Evolutionary conservation across 2,113 vertebrate genomes (phyloP), one percentile per base, ranked within the genome.

Genomic region (Megaleporinus macrocephalus): DNA sequence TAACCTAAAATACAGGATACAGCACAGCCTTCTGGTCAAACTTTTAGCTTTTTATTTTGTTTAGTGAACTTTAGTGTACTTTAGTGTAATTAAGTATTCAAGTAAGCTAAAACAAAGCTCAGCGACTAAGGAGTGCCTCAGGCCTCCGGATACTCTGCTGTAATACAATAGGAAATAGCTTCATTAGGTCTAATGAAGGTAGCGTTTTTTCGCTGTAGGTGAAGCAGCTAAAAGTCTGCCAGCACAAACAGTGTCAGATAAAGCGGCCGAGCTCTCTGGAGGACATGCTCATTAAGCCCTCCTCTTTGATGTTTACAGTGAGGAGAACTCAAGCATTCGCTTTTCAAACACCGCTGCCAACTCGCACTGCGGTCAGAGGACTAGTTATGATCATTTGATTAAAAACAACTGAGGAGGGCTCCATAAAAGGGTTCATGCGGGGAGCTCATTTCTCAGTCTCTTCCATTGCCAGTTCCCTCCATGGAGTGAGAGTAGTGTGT

Each of bases 121-220:
- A 41, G 24, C 22, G 65, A 41, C 33, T 20, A n/a, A 61, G 24
- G 10, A 24, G 18, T 22, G 18, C 20, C 29, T 36, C 65, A 79
- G 55, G 65, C 18, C 65, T 76, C 36, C 33, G 68, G 55, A 65
- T 29, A 47, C 36, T 66, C n/a, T 77, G 30, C 66, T 63, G 65
- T 70, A 77, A 78, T 11, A 73, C 57, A 73, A 73, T 55, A 83
- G 76, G 59, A 83, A 83, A 77, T 36, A 22, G 33, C 57, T 83
- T 65, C 63, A 69, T 79, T 79, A 51, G 61, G 76, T 36, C 71
- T 68, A 75, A 79, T 84, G 62, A 83, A 30, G n/a, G 49, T 49
- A 69, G 49, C 41, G 36, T 83, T 59, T 75, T 72, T 76, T 44
- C 76, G 44, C 63, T 84, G 55, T 76, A 62, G 73, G 82, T 74